phyloP scores from a whole-genome alignment of 2,797 vertebrate genomes.

The Myotis myotis region DNA sequence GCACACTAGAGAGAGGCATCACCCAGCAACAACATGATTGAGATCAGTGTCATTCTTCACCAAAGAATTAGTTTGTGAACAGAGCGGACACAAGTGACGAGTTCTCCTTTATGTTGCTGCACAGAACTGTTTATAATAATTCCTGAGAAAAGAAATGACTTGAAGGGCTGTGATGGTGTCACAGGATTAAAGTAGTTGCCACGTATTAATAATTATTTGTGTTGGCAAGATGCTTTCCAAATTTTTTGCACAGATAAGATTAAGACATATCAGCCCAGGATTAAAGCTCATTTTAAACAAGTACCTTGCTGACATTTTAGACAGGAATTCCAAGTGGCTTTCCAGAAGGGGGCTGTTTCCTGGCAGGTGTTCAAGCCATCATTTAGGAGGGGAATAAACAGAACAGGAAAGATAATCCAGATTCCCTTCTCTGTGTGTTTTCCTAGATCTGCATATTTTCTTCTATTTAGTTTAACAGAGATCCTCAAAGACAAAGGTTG shows the following conservation, averaged over 20 bases:
- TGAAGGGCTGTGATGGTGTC: background rate
- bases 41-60: background rate
- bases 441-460: background rate
- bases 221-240: conserved; percentile 24
- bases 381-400: conserved; percentile 6
- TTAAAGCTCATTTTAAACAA: conserved; percentile 46
- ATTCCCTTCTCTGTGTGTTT: background rate
- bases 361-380: background rate
- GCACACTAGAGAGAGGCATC: background rate
- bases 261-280: conserved; percentile 44
- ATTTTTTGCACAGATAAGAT: conserved; percentile 55
- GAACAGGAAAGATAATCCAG: background rate
- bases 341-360: background rate
- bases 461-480: background rate
- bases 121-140: conserved; percentile 4
- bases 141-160: background rate
- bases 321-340: conserved; percentile 15
- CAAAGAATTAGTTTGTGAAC: background rate
- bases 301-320: conserved; percentile 19
- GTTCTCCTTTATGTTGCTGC: background rate
- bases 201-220: background rate
- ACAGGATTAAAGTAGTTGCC: background rate
- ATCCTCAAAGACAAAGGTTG: background rate
- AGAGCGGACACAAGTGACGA: background rate
- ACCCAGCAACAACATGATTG: conserved; percentile 18